Base-by-base conservation (phyloP, 2,797 vertebrate species). In the Poliocrania exsul region DNA sequence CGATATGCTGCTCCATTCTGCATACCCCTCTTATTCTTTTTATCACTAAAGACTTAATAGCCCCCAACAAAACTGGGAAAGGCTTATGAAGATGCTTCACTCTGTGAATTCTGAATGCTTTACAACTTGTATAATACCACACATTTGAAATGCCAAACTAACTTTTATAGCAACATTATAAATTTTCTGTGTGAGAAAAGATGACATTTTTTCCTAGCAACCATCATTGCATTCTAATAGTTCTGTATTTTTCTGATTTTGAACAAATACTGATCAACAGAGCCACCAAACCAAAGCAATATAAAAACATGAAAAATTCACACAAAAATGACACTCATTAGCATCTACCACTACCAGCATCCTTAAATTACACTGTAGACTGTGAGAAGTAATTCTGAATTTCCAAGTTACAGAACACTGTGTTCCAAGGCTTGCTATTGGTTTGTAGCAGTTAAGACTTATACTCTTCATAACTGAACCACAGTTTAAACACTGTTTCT, bases 61-160 rank as follows among this genome's bases (percentile, higher is more conserved):
- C 15, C 12, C 9, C 13, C n/a, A 60, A 5, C 5, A 65, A 78
- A 81, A 61, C 29, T 4, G 6, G 33, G 12, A 66, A 89, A 44
- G 9, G 25, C 16, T 74, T 54, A 74, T 0, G 0, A 53, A 53
- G 51, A 35, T 37, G 12, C 29, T 74, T 86, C 26, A 37, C 15
- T 29, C 9, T 4, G 5, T 11, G 17, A 74, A 60, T 56, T 81
- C 24, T 42, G 29, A 78, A 74, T 0, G 3, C 17, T 23, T 6
- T 0, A 0, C 25, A 42, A 37, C 44, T 50, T 35, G 7, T 14
- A 46, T 29, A 53, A 0, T 4, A 20, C 19, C 19, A 62, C 13
- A 11, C 23, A 29, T 2, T 4, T 25, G 6, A 91, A 91, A 85
- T 4, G 7, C 11, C 24, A 75, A 57, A 16, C 4, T 33, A 54